Conservation (phyloP, 2,797 vertebrate genomes). For the Ambastaia sidthimunki region DNA sequence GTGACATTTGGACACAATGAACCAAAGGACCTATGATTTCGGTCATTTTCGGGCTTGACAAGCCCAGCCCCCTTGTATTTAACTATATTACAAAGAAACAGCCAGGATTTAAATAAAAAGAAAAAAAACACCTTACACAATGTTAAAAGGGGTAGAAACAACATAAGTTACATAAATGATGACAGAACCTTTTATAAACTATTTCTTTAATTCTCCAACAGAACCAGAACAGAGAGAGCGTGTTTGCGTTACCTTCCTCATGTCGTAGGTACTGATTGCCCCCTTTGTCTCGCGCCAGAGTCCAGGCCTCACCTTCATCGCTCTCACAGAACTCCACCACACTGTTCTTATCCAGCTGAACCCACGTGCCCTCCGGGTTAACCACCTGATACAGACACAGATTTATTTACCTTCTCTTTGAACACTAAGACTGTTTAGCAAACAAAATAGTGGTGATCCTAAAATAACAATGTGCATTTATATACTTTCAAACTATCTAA, state of each 20-base stretch:
- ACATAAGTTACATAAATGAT: background rate
- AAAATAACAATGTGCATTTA: background rate
- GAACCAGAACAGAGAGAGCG: background rate
- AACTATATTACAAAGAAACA: no score
- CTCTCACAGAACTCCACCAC: constrained; percentile 99
- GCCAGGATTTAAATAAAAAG: no score
- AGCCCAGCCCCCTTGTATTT: no score
- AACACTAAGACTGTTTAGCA: constrained; percentile 20
- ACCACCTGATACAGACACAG: constrained; percentile 89
- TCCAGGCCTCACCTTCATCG: constrained; percentile 99
- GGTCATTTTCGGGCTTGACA: no score
- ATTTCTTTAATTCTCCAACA: background rate
- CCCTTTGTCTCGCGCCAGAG: constrained; percentile 94
- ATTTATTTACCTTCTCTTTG: constrained; percentile 65
- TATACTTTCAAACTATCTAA: background rate
- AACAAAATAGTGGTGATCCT: background rate
- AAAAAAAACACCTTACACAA: background rate
- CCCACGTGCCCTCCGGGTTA: constrained; percentile 97
- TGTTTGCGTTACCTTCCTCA: constrained; percentile 84
- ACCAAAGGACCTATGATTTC: no score
- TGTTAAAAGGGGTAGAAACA: background rate
- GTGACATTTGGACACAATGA: no score
- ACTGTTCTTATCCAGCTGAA: constrained; percentile 99
- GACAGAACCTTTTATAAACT: background rate
- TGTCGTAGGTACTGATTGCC: constrained; percentile 97